Evolutionary conservation across 2,888 invertebrate genomes (phyloP).

Genomic region (Oscheius myriophilus): DNA sequence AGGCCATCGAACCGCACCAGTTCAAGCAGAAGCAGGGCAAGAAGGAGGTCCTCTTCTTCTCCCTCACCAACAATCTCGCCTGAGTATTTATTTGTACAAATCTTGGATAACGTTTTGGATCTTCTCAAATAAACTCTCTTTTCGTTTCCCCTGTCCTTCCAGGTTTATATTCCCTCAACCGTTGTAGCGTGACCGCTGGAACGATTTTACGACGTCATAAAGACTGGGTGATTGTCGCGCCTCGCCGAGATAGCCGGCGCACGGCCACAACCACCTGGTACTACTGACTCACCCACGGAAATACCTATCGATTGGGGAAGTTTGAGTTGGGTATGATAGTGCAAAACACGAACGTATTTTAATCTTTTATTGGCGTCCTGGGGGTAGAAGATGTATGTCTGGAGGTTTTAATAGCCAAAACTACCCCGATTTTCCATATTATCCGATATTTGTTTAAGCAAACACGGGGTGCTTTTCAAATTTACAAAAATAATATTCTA

Average conservation of each 20-base stretch:
- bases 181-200: neutral
- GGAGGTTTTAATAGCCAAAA: too few species aligned
- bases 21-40: slow-evolving; percentile 62
- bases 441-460: too few species aligned
- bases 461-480: too few species aligned
- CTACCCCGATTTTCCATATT: too few species aligned
- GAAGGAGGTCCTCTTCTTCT: slow-evolving; percentile 67
- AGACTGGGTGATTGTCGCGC: neutral
- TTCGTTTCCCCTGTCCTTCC: neutral
- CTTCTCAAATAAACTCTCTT: neutral
- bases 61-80: slow-evolving; percentile 47
- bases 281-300: too few species aligned
- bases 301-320: too few species aligned
- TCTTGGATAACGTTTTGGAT: neutral
- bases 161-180: neutral
- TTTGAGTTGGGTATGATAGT: too few species aligned
- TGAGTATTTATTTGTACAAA: slow-evolving; percentile 14
- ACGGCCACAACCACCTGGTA: slow-evolving; percentile 1
- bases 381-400: too few species aligned
- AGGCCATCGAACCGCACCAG: slow-evolving; percentile 65
- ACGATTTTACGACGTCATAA: slow-evolving; percentile 23
- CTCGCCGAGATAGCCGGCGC: neutral
- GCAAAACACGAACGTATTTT: too few species aligned
- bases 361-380: too few species aligned
- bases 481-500: too few species aligned